These are phyloP conservation scores for Lophotis ruficrista DNA, from an alignment of 2,113 vertebrate species.

Conservation along the genomic window DNA sequence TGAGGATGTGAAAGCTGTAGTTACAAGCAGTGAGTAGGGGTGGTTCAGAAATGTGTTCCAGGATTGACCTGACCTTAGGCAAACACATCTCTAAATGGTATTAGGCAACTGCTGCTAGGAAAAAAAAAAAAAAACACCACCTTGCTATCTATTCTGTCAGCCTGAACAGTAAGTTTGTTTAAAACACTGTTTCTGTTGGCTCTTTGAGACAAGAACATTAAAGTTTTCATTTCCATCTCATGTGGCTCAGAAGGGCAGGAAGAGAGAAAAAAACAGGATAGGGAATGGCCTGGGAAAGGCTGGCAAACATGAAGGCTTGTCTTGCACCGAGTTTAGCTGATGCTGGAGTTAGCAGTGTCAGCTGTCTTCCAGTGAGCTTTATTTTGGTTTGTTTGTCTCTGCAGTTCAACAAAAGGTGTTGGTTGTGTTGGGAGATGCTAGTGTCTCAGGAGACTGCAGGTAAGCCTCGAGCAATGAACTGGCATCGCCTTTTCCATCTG, in stretches of 20 bases:
- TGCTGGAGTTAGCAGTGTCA: not conserved
- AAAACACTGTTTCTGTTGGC: not conserved
- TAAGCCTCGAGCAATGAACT: not conserved
- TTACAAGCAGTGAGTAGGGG: accelerated
- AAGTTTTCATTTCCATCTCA: not conserved
- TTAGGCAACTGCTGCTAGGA: not conserved
- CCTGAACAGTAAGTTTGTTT: not conserved
- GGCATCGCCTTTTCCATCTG: not conserved
- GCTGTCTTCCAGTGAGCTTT: not conserved
- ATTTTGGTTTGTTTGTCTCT: not conserved
- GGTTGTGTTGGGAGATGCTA: not conserved
- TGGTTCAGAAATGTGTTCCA: not conserved
- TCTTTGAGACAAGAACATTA: not conserved
- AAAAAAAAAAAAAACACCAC: not conserved
- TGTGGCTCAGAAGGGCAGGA: not conserved
- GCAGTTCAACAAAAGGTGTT: not conserved
- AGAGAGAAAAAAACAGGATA: not conserved
- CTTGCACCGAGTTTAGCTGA: not conserved
- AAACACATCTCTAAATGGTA: not conserved
- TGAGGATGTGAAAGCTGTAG: not conserved
- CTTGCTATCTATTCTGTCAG: not conserved
- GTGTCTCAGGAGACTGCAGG: not conserved
- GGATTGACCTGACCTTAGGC: not conserved
- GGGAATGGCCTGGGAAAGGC: not conserved
- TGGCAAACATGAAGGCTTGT: not conserved